phyloP scores from a whole-genome alignment of 2,113 vertebrate species.

The Merops nubicus region DNA sequence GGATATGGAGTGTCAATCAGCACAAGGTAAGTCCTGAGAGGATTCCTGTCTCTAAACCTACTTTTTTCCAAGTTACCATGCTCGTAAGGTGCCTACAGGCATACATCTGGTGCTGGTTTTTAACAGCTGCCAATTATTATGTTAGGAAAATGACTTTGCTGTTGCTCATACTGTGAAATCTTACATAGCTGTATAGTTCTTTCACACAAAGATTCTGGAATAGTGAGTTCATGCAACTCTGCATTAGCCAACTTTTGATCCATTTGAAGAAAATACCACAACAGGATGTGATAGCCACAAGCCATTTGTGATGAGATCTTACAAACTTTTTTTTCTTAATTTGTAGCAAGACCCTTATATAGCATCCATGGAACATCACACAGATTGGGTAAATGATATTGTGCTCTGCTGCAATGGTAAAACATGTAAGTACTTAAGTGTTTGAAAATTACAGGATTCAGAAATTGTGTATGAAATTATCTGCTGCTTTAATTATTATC shows the following conservation, averaged over 20 bases:
- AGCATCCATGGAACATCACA: slow-evolving; percentile 99
- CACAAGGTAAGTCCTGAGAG: slow-evolving; percentile 85
- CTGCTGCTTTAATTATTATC: background rate
- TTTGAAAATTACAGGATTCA: background rate
- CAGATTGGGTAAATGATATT: slow-evolving; percentile 98
- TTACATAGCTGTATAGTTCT: background rate
- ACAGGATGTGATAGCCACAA: background rate
- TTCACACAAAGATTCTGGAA: background rate
- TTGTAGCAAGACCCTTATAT: slow-evolving; percentile 97
- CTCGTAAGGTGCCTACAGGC: background rate
- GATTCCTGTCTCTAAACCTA: background rate
- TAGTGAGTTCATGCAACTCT: background rate
- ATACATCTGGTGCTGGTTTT: background rate
- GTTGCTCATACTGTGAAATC: background rate
- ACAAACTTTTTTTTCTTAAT: background rate
- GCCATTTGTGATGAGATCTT: background rate
- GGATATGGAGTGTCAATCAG: slow-evolving; percentile 99
- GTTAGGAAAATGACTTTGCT: background rate
- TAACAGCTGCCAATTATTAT: background rate
- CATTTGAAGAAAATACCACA: background rate
- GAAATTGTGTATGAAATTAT: background rate
- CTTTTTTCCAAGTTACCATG: background rate
- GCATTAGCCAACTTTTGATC: background rate
- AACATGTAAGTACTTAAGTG: slow-evolving; percentile 87
- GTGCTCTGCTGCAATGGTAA: slow-evolving; percentile 98